Base-by-base conservation (phyloP, 2,113 vertebrate genomes). In the Odontesthes bonariensis region DNA sequence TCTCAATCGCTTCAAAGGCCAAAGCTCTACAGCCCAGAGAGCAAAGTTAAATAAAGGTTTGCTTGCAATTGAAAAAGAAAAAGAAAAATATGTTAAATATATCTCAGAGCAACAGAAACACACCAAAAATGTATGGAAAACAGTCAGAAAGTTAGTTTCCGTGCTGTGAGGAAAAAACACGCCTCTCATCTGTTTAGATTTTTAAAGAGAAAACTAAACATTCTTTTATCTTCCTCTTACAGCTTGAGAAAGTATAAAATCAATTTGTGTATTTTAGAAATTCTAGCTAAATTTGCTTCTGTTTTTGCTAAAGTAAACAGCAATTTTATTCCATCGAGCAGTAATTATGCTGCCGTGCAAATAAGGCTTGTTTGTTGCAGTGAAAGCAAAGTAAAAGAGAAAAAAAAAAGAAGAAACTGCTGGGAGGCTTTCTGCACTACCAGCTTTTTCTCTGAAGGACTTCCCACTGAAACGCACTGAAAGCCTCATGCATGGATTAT, bases 1-100 rank as follows among this genome's bases (percentile, higher is more conserved):
- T 91, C 86, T 90, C 86, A 83, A 86, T 85, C 61, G 84, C 90
- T 91, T 91, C 87, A 92, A 89, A 92, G 90, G 87, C 90, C 91
- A 93, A 86, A 85, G 71, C 90, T 86, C 84, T 86, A 63, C 80
- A 80, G 86, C 87, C 86, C 81, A 77, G 83, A 91, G 88, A 91
- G 87, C 74, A 82, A 79, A 90, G 84, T 93, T 89, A 87, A 84
- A 91, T 86, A 87, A 91, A 88, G 77, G 69, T 88, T 91, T 86
- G 42, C 79, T 77, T 63, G 51, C 69, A 83, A 73, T 55, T 73
- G 27, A 42, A 70, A 75, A 62, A 62, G 70, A 60, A 57, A 0
- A 17, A 38, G 5, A 53, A 38, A 73, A 73, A 81, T 83, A 78
- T 77, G 72, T 69, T 8, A 44, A 49, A 68, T 51, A 49, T 32